Evolutionary conservation across 2,113 vertebrate species (phyloP).

Genomic region (Oplegnathus fasciatus): DNA sequence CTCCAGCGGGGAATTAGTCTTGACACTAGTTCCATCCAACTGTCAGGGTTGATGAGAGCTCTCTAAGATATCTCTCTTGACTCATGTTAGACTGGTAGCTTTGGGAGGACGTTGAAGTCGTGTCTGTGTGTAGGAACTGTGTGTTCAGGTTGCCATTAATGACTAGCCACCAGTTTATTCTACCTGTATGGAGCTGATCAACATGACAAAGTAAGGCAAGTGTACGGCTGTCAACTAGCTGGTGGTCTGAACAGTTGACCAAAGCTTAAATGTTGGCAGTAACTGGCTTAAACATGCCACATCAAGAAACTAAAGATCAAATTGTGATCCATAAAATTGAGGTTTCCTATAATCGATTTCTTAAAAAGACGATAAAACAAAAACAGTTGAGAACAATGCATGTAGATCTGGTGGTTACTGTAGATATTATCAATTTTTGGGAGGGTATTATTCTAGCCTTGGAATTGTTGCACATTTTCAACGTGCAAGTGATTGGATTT

Average conservation of each 20-base stretch:
- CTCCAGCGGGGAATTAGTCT: neutral
- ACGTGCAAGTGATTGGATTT: neutral
- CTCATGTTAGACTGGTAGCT: neutral
- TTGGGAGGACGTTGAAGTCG: neutral
- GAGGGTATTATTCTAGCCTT: neutral
- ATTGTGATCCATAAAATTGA: neutral
- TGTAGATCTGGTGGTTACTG: neutral
- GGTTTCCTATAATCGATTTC: neutral
- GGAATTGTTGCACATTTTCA: neutral
- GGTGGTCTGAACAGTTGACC: neutral
- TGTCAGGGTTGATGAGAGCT: conserved; percentile 1
- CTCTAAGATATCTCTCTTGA: neutral
- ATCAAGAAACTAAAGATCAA: neutral
- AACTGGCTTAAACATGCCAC: neutral
- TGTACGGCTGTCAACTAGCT: neutral
- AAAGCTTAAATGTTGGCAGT: neutral
- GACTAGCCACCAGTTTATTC: neutral
- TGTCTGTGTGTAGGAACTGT: neutral
- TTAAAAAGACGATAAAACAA: neutral
- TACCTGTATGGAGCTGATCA: neutral
- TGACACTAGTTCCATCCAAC: neutral
- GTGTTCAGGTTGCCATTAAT: no score
- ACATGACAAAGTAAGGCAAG: neutral
- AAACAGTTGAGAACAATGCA: neutral
- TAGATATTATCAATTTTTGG: neutral